Percentiles rank a stretch among this genome's conserved stretches.
Conservation (phyloP, 2,888 invertebrate species). For the Epinotia ramella region DNA sequence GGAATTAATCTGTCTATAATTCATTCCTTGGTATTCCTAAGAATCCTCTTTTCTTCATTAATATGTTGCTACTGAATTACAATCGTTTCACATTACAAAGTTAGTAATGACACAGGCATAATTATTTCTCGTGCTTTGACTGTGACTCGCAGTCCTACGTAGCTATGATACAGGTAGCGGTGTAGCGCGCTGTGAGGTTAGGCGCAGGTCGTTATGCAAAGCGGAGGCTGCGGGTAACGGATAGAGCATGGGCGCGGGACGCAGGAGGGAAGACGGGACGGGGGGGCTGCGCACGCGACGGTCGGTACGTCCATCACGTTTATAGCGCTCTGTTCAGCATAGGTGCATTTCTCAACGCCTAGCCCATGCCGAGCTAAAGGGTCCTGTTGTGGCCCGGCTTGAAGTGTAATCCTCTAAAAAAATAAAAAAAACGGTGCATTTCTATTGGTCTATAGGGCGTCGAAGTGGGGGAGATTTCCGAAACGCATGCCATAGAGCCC, state of each 20-base stretch:
- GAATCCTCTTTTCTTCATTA: not conserved
- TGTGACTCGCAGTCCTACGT: not conserved
- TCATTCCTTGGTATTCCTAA: too few species aligned
- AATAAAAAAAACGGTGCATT: too few species aligned
- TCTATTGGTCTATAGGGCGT: too few species aligned
- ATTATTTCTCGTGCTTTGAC: not conserved
- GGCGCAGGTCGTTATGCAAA: slow-evolving; percentile 43
- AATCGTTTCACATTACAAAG: not conserved
- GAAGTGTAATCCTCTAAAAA: too few species aligned
- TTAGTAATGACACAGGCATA: not conserved
- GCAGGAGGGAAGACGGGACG: slow-evolving; percentile 21
- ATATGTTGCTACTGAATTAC: not conserved
- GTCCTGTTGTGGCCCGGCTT: too few species aligned
- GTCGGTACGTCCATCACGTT: slow-evolving; percentile 19
- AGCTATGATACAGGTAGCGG: slow-evolving; percentile 4
- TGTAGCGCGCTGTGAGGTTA: slow-evolving; percentile 13
- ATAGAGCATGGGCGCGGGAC: slow-evolving; percentile 24
- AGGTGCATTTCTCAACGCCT: too few species aligned
- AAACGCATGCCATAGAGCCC: too few species aligned
- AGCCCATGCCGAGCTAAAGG: too few species aligned
- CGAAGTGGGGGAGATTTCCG: too few species aligned
- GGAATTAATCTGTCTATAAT: not conserved
- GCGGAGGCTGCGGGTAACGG: slow-evolving; percentile 42
- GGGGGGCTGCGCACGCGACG: slow-evolving; percentile 22
- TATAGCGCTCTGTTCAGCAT: slow-evolving; percentile 34